Base-by-base conservation (phyloP, 2,113 vertebrate genomes). In the Accipiter virgatus region DNA sequence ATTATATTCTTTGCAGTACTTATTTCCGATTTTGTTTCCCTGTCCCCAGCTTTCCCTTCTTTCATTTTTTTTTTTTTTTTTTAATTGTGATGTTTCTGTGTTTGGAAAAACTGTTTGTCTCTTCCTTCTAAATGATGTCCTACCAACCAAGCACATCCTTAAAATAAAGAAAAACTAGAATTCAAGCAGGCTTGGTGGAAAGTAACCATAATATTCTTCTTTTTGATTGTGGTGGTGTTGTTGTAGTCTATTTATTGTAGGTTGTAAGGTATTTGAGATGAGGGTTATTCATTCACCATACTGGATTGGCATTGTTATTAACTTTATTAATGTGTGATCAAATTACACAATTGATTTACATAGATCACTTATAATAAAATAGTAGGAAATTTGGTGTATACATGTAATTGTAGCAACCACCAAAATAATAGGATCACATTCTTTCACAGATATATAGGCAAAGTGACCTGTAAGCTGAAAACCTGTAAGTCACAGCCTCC, bases 351-450 rank as follows among this genome's bases (percentile, higher is more conserved):
- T 29, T 81, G 45, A 50, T 63, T 81, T 84, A 38, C 38, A 50
- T 26, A 53, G 26, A 15, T 71, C 0, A 40, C 48, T 70, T 92
- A 27, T 14, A 56, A 48, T 20, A 29, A 7, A 58, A n/a, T 34
- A 3, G 7, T 34, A 78, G 29, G 26, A 89, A 89, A 50, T 47
- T 6, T 75, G 61, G 63, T 5, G 2, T 38, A n/a, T 22, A 17
- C 1, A 2, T 3, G 18, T 61, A 48, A 42, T 6, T 58, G n/a
- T 5, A 63, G 7, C 12, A 81, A 66, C 36, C 0, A 1, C 20
- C 13, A 71, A 50, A 75, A 52, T 29, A 17, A 43, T 13, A 70
- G 86, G 5, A 84, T n/a, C 15, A 3, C 7, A 6, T 66, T 83
- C 67, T 90, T 81, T 78, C 36, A 78, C 9, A 43, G 18, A 31